Conservation (phyloP, 2,888 invertebrate species). For the Idaea aversata region DNA sequence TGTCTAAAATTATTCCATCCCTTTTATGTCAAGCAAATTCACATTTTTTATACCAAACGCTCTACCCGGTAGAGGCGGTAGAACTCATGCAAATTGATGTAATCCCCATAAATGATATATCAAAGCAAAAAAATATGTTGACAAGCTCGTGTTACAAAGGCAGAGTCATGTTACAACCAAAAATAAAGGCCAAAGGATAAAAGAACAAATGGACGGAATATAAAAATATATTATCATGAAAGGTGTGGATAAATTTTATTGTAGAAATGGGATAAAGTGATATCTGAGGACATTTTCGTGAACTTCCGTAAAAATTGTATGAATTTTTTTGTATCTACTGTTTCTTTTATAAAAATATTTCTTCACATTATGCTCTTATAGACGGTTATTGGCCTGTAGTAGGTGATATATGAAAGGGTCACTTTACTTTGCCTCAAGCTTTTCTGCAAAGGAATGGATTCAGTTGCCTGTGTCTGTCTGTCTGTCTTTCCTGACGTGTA, state of each 20-base stretch:
- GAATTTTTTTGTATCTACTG: not conserved
- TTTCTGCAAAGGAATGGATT: too few relatives aligned
- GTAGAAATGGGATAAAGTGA: not conserved
- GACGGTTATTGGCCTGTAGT: too few relatives aligned
- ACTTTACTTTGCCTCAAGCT: too few relatives aligned
- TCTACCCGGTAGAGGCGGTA: not conserved
- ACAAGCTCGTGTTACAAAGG: not conserved
- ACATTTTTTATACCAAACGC: not conserved
- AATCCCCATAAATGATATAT: constrained; percentile 1
- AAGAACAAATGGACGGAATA: constrained; percentile 1
- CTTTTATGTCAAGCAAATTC: not conserved
- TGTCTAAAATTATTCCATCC: not conserved
- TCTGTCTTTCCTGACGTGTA: too few relatives aligned
- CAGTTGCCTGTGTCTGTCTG: too few relatives aligned
- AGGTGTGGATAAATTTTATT: not conserved
- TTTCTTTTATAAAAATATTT: not conserved
- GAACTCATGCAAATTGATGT: not conserved
- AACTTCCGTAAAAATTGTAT: not conserved
- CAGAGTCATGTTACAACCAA: not conserved
- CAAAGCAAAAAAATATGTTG: constrained; percentile 1
- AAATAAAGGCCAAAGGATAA: constrained; percentile 1
- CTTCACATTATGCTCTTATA: too few relatives aligned
- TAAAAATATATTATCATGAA: constrained; percentile 1
- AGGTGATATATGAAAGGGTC: too few relatives aligned
- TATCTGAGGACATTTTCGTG: not conserved